Evolutionary conservation across 1,140 invertebrate species (phyloP), one percentile per base, ranked within the genome.

Genomic region (Heliothis subflexa): DNA sequence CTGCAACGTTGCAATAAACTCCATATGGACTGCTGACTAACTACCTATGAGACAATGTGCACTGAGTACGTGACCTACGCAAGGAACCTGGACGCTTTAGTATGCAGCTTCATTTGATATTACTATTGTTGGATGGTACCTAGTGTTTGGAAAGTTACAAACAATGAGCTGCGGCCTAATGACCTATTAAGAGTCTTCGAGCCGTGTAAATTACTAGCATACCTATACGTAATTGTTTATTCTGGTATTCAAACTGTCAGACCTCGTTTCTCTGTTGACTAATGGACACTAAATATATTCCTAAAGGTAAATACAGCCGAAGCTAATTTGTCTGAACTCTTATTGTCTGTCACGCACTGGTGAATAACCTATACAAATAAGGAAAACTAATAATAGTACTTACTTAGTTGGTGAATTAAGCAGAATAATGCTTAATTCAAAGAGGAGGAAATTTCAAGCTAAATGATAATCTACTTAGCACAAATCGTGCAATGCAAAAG

Each of bases 1-100:
- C 64, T 87, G 85, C 87, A 83, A 85, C 83, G 78, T 85, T 85
- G 87, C 85, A 61, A 40, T 49, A 71, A 71, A 71, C 52, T 70
- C 45, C 76, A 66, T 64, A 70, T 61, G 25, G 33, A 45, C 28
- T 83, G 83, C 83, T 86, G 82, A 82, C 59, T 73, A 81, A 80
- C 54, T 70, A 52, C 55, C 61, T 68, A 45, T n/a, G 50, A 68
- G 62, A 52, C 50, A 77, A 66, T 49, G 40, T 50, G 47, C 49
- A 18, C 49, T 18, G 61, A 64, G 16, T 47, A 75, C 62, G 62
- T 75, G 78, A 75, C 72, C 16, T 55, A 74, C 33, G 21, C 18
- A 55, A 49, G 52, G 50, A 16, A 18, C 49, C 68, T 55, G 64
- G 45, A 52, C 50, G 50, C 25, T 71, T 68, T 50, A 68, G 64